Evolutionary conservation across 2,797 vertebrate genomes (phyloP).

Genomic region (Sebastes minor): DNA sequence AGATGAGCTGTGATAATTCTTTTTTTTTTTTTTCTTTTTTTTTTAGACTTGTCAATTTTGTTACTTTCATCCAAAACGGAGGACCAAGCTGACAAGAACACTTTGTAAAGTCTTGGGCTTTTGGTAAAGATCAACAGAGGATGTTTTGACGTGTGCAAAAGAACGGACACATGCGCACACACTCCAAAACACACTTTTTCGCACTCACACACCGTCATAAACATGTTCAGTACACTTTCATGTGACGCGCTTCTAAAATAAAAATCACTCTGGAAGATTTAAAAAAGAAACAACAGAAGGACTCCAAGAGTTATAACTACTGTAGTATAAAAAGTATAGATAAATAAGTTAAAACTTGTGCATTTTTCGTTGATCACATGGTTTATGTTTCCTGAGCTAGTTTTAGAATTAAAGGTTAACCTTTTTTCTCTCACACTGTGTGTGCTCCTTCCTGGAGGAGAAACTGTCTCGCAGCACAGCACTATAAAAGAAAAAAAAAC

Average conservation of each 20-base stretch:
- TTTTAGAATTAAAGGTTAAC: slow-evolving; percentile 95
- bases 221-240: slow-evolving; percentile 70
- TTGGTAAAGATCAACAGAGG: slow-evolving; percentile 87
- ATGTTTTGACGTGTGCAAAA: slow-evolving; percentile 72
- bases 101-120: slow-evolving; percentile 97
- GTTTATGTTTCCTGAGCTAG: slow-evolving; percentile 98
- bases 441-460: slow-evolving; percentile 98
- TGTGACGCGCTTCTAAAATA: slow-evolving; percentile 66
- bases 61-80: slow-evolving; percentile 92
- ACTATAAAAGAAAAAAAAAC: slow-evolving; percentile 75
- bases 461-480: slow-evolving; percentile 94
- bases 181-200: slow-evolving; percentile 36
- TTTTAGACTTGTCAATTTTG: slow-evolving; percentile 88
- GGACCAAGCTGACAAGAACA: slow-evolving; percentile 91
- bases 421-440: slow-evolving; percentile 96
- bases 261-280: slow-evolving; percentile 88
- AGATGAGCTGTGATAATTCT: slow-evolving; percentile 96
- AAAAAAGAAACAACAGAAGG: slow-evolving; percentile 84
- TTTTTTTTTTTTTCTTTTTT: slow-evolving; percentile 53
- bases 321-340: slow-evolving; percentile 99
- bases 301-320: slow-evolving; percentile 99
- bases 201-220: slow-evolving; percentile 47
- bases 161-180: slow-evolving; percentile 60
- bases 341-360: slow-evolving; percentile 99
- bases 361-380: slow-evolving; percentile 96